phyloP scores from a whole-genome alignment of 2,888 invertebrate species.

The Belgica antarctica region DNA sequence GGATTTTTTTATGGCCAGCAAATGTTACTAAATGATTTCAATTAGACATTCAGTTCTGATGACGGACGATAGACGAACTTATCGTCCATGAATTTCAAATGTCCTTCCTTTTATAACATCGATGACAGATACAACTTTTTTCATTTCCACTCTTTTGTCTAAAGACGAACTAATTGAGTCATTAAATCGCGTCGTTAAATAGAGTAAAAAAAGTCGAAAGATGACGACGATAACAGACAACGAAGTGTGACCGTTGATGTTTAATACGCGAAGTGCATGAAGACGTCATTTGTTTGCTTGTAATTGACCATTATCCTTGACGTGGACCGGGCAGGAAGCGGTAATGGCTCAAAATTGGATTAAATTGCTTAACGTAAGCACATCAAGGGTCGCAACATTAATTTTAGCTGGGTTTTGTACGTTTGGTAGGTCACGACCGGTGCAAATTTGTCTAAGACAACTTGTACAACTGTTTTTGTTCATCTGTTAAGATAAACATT shows the following conservation, averaged over 20 bases:
- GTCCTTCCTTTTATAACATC: too few relatives aligned
- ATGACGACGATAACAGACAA: slow-evolving; percentile 1
- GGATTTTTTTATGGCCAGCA: background rate
- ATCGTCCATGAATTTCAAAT: too few relatives aligned
- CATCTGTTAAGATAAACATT: too few relatives aligned
- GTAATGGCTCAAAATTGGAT: slow-evolving; percentile 27
- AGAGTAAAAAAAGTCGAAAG: background rate
- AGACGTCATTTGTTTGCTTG: slow-evolving; percentile 7
- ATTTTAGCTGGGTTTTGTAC: too few relatives aligned
- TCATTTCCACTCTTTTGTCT: background rate
- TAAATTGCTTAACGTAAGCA: slow-evolving; percentile 25
- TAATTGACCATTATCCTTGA: slow-evolving; percentile 25
- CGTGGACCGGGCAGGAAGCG: slow-evolving; percentile 13
- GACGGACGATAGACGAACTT: too few relatives aligned
- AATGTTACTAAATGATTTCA: background rate
- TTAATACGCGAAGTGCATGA: slow-evolving; percentile 7
- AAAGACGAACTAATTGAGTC: slow-evolving; percentile 7
- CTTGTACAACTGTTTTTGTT: too few relatives aligned
- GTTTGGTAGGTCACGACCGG: too few relatives aligned
- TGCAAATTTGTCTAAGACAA: too few relatives aligned
- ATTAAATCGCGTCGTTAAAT: slow-evolving; percentile 27
- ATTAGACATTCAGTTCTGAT: slow-evolving; percentile 1
- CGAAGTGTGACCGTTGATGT: slow-evolving; percentile 26
- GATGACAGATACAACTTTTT: too few relatives aligned
- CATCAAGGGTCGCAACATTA: background rate